Base-by-base conservation (phyloP, 2,113 vertebrate species). In the Puntigrus tetrazona region DNA sequence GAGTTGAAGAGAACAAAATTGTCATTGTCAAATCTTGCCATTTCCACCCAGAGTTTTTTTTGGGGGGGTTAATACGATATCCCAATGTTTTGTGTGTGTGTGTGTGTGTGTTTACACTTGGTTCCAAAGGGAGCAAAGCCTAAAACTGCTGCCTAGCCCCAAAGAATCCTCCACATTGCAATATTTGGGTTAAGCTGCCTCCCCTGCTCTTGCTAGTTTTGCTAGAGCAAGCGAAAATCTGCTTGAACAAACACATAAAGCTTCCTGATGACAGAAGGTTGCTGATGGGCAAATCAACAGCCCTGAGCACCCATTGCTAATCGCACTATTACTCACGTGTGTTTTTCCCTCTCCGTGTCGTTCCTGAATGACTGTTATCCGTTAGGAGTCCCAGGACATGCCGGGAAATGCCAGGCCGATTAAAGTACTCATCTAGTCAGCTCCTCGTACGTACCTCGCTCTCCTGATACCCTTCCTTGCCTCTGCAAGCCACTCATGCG, bases 221-320 rank as follows among this genome's bases (percentile, higher is more conserved):
- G 52, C 81, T 36, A 57, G 22, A 50, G 27, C 61, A 78, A 83
- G 72, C 76, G 45, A 70, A 83, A 83, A 52, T 78, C 69, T 83
- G n/a, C 75, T 85, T 69, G 81, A 84, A 69, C 80, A 87, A 87
- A 85, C 84, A 83, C 14, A 55, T 72, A 84, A 85, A 87, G 67
- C 77, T 79, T 41, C 41, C 43, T 85, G 41, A 81, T 50, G 72
- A 86, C 84, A 84, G 38, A 86, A 76, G 81, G 81, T 81, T 61
- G 69, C 84, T 83, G 50, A 79, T 84, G 84, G 84, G 81, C 61
- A 76, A 88, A 88, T 86, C 87, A 88, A 86, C 87, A 84, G 59
- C 84, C 78, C 70, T 50, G 76, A 86, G 87, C 76, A 20, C 36
- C 84, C 18, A 65, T 63, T 73, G 55, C 84, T 88, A 85, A 88